These are phyloP conservation scores for Trachemys scripta DNA, from an alignment of 2,113 vertebrate genomes.

Conservation along the genomic window DNA sequence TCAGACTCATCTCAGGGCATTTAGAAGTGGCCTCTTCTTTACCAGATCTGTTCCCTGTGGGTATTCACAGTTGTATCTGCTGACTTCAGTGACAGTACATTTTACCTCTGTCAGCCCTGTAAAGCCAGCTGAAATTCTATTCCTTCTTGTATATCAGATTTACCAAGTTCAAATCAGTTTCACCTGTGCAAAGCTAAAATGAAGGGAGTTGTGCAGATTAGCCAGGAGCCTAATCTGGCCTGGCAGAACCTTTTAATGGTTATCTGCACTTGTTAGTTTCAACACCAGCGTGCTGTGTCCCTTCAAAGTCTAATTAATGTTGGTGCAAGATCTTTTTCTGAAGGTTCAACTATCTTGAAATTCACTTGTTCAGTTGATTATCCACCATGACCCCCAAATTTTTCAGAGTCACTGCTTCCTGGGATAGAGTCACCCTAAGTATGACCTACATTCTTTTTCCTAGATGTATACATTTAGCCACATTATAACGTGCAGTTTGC, in stretches of 20 bases:
- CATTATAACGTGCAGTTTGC: not conserved
- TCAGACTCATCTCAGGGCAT: not conserved
- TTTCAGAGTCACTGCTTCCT: not conserved
- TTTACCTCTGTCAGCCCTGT: not conserved
- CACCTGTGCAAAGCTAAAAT: not conserved
- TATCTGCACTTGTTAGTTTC: not conserved
- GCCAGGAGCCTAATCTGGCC: not conserved
- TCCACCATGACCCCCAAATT: not conserved
- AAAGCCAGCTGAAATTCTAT: not conserved
- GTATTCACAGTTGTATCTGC: not conserved
- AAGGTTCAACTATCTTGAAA: not conserved
- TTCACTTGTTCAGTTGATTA: not conserved
- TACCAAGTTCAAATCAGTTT: fast-evolving
- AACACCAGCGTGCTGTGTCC: not conserved
- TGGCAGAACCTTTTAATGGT: not conserved
- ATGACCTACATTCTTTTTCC: not conserved
- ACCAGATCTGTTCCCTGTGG: not conserved
- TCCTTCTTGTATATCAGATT: not conserved
- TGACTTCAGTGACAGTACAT: not conserved
- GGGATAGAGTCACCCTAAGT: not conserved
- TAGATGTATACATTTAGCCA: not conserved
- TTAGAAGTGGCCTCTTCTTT: not conserved
- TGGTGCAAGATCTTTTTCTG: not conserved
- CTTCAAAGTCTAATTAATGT: not conserved
- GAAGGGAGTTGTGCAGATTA: not conserved